phyloP scores from a whole-genome alignment of 2,113 vertebrate species.

The Mastomys natalensis region DNA sequence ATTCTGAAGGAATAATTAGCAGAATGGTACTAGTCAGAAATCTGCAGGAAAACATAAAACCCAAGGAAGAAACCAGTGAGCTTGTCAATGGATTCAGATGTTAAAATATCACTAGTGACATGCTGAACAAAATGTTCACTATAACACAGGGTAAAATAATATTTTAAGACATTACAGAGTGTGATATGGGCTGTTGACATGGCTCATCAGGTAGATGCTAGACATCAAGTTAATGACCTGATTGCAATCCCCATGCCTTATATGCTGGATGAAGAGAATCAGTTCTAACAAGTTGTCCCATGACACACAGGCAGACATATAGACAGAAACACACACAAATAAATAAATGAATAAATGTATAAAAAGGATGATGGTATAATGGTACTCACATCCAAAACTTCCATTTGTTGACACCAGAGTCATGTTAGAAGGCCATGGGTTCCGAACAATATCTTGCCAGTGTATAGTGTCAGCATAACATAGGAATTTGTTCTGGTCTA shows the following conservation, averaged over 20 bases:
- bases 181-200: neutral
- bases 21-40: neutral
- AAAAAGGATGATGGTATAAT: too few relatives aligned
- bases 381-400: slow-evolving; percentile 95
- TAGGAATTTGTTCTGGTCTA: slow-evolving; percentile 98
- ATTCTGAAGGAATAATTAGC: neutral
- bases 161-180: slow-evolving; percentile 45
- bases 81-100: neutral
- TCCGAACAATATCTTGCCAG: slow-evolving; percentile 97
- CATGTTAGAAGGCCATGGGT: slow-evolving; percentile 93
- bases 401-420: slow-evolving; percentile 96
- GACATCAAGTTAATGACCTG: neutral
- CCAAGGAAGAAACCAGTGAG: neutral
- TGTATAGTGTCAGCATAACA: slow-evolving; percentile 97
- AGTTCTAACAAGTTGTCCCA: neutral
- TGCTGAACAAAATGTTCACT: neutral
- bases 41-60: neutral
- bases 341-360: neutral
- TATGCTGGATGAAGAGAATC: neutral
- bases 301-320: neutral
- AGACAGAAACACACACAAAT: neutral
- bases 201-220: neutral
- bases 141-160: neutral
- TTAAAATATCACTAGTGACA: neutral
- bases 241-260: neutral